Evolutionary conservation across 2,888 invertebrate genomes (phyloP).

Genomic region (Muschampia staudingeri): DNA sequence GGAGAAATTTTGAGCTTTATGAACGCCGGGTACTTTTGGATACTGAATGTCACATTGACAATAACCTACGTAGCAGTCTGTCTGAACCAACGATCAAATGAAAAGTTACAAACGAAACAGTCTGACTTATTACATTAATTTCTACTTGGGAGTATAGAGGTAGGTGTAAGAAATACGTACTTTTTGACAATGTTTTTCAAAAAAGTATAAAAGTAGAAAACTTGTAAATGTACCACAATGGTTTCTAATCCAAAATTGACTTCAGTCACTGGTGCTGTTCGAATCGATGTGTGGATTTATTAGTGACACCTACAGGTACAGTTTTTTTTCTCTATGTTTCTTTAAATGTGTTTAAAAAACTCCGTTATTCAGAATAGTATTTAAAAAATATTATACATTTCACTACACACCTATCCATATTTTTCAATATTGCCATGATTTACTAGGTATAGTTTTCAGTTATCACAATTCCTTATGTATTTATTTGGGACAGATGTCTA

Average conservation of each 20-base stretch:
- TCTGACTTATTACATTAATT: neutral
- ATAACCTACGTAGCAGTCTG: slow-evolving; percentile 48
- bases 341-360: neutral
- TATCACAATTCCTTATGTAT: slow-evolving; percentile 38
- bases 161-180: slow-evolving; percentile 14
- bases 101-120: neutral
- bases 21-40: slow-evolving; percentile 80
- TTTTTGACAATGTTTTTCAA: neutral
- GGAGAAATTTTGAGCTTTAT: slow-evolving; percentile 83
- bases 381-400: slow-evolving; percentile 21
- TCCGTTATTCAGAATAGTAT: neutral
- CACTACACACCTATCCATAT: neutral
- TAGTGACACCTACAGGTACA: neutral
- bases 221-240: neutral
- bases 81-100: slow-evolving; percentile 9
- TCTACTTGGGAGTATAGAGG: slow-evolving; percentile 15
- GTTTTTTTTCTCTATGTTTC: neutral
- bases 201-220: slow-evolving; percentile 39
- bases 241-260: neutral
- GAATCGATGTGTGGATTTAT: neutral
- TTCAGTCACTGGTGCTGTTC: neutral
- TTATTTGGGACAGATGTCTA: slow-evolving; percentile 17
- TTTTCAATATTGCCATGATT: slow-evolving; percentile 42
- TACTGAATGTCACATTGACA: slow-evolving; percentile 76
- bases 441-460: slow-evolving; percentile 20